Percentiles rank a stretch among this genome's conserved stretches.
These are phyloP conservation scores for Myoxocephalus aenaeus DNA, from an alignment of 2,797 vertebrate genomes.

Conservation along the genomic window DNA sequence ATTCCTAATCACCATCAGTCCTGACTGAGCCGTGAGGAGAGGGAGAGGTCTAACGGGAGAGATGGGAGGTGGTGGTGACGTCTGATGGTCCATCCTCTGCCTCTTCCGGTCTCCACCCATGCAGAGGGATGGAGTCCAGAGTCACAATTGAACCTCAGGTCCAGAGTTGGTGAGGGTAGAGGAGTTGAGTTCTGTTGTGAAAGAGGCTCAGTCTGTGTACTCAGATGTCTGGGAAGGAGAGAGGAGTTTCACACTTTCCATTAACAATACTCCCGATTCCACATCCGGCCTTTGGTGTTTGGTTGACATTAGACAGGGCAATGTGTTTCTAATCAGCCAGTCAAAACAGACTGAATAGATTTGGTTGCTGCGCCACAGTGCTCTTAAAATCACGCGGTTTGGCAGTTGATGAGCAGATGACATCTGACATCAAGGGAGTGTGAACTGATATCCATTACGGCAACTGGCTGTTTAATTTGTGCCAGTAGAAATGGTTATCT, in stretches of 20 bases:
- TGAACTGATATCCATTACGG: constrained; percentile 28
- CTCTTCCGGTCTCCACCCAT: constrained; percentile 66
- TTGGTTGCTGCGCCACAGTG: constrained; percentile 37
- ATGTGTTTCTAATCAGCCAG: constrained; percentile 63
- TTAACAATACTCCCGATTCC: constrained; percentile 30
- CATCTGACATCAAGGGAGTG: not conserved
- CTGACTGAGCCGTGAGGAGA: constrained; percentile 39
- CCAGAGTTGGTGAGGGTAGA: constrained; percentile 23
- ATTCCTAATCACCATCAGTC: constrained; percentile 36
- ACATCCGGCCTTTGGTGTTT: constrained; percentile 10
- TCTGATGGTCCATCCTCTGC: constrained; percentile 58
- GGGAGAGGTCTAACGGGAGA: constrained; percentile 32
- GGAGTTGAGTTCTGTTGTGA: constrained; percentile 42
- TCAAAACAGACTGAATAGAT: constrained; percentile 45
- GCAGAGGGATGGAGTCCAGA: constrained; percentile 38
- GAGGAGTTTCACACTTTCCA: constrained; percentile 59
- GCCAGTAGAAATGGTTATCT: not conserved
- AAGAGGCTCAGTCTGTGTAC: constrained; percentile 34
- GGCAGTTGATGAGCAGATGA: constrained; percentile 29
- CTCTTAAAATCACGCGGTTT: constrained; percentile 11
- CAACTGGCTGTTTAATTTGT: not conserved
- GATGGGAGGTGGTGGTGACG: constrained; percentile 68
- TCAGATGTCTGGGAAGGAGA: constrained; percentile 37
- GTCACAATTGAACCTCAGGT: constrained; percentile 19
- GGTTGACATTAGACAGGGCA: constrained; percentile 52